Conservation (phyloP, 2,888 invertebrate genomes). For the Xestia sexstrigata region DNA sequence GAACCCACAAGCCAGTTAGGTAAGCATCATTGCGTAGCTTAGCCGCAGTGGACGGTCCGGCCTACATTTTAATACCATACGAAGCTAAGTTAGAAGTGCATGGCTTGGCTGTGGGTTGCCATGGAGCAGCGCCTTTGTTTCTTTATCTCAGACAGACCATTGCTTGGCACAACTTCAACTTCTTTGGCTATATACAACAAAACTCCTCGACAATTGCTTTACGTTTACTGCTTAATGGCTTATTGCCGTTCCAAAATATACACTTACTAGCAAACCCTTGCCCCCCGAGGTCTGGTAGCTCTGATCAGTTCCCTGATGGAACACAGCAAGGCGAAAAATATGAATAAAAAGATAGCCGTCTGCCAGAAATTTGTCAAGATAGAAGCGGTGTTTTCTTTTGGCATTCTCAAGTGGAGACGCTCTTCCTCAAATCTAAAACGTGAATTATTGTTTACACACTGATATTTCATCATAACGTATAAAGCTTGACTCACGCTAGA, state of each 20-base stretch:
- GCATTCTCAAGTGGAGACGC: conserved; percentile 1
- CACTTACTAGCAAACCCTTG: conserved; percentile 23
- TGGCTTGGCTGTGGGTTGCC: not conserved
- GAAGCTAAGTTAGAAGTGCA: not conserved
- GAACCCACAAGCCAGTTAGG: too few relatives aligned
- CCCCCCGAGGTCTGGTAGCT: conserved; percentile 47
- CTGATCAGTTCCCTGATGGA: conserved; percentile 72
- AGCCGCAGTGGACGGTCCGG: not conserved
- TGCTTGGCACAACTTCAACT: not conserved
- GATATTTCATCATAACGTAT: not conserved
- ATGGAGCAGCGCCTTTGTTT: not conserved
- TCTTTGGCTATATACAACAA: not conserved
- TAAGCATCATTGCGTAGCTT: not conserved
- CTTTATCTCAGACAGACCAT: not conserved
- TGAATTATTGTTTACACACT: not conserved
- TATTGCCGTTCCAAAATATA: not conserved
- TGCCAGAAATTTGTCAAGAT: conserved; percentile 69
- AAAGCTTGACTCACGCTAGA: too few relatives aligned
- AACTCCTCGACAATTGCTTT: not conserved
- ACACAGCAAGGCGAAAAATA: conserved; percentile 74
- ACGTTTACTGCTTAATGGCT: too few relatives aligned
- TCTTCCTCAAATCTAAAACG: conserved; percentile 24
- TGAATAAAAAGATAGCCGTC: conserved; percentile 74
- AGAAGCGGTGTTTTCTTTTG: rapidly evolving
- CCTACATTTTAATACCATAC: not conserved